Base-by-base conservation (phyloP, 1,140 invertebrate genomes). In the Cotesia chilonis region DNA sequence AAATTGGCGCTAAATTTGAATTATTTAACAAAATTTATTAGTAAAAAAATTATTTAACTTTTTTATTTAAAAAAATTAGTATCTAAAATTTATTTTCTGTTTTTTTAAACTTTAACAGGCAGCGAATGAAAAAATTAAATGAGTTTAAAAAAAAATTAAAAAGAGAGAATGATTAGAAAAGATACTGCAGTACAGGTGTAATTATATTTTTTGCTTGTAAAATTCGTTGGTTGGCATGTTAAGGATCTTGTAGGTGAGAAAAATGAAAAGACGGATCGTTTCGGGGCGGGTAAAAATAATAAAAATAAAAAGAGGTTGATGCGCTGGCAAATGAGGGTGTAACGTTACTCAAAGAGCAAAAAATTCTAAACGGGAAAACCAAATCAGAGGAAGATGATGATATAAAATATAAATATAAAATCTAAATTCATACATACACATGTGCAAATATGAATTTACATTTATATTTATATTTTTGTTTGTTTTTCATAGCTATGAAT, bases 321-420 rank as follows among this genome's bases (percentile, higher is more conserved):
- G 41, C 64, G 64, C 41, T 66, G 41, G 64, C 64, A 66, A 66
- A 66, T 66, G 64, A 66, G 41, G 64, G 64, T 28, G 10, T 66
- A 52, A 66, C 64, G n/a, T 66, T 52, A 66, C 64, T 52, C 41
- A 66, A 66, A 66, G 47, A 37, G 37, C 63, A 65, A 65, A 61
- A 38, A 38, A 66, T 66, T 51, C 41, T 66, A 54, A 66, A 66
- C 14, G 41, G 64, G 52, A 4, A 60, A 35, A 10, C 4, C 51
- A 52, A 66, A 17, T 3, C 14, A 38, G 37, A 66, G 47, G 38
- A 41, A 66, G n/a, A 66, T 38, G n/a, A 52, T 7, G 37, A 28
- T 12, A 35, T 60, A 36, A 12, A 36, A 60, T 2, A 60, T 28
- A 9, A 28, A 35, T 14, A 60, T 6, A 20, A 12, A 6, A 60